Evolutionary conservation across 1,140 invertebrate genomes (phyloP).

Genomic region (Helicoverpa armigera): DNA sequence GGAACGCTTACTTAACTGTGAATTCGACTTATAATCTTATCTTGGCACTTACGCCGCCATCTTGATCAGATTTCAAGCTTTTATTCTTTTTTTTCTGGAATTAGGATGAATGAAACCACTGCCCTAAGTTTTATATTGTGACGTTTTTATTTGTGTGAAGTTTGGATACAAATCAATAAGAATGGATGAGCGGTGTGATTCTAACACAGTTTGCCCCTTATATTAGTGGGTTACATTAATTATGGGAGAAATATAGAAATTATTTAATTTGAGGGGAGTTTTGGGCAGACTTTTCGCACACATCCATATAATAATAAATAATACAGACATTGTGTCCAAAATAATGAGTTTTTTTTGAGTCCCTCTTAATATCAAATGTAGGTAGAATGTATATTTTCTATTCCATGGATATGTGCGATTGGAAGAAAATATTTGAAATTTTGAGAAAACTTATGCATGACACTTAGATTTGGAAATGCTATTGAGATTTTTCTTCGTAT

Average conservation of each 20-base stretch:
- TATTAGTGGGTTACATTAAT: background rate
- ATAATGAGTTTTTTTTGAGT: too few species aligned
- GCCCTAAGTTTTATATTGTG: conserved; percentile 11
- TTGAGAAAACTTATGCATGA: conserved; percentile 28
- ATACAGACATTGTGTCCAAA: background rate
- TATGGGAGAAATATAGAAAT: too few species aligned
- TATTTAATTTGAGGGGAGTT: background rate
- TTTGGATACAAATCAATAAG: background rate
- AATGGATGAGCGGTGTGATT: background rate
- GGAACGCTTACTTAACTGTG: too few species aligned
- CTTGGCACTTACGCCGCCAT: too few species aligned
- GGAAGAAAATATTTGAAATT: background rate
- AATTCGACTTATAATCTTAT: too few species aligned
- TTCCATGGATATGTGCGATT: background rate
- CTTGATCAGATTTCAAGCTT: too few species aligned
- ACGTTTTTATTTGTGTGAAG: background rate
- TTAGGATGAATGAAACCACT: background rate
- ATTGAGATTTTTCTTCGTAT: conserved; percentile 28
- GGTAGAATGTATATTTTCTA: background rate
- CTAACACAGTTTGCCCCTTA: background rate
- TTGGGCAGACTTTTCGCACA: background rate
- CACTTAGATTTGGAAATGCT: conserved; percentile 15
- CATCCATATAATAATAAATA: background rate
- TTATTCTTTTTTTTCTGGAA: too few species aligned
- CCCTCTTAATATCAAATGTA: background rate